phyloP scores from a whole-genome alignment of 2,797 vertebrate species.

The Prunella strophiata region DNA sequence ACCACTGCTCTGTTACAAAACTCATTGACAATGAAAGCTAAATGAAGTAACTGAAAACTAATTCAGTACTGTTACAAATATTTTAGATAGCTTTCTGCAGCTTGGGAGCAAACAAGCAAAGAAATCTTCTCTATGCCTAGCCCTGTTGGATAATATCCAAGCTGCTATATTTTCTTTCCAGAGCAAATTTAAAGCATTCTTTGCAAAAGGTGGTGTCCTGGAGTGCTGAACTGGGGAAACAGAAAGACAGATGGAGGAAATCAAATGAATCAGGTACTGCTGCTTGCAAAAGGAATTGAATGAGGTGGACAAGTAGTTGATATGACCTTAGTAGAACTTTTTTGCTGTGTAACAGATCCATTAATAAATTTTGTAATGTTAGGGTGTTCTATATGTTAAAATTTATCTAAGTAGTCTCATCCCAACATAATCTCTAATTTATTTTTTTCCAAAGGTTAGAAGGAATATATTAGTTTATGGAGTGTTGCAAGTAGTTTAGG shows the following conservation, averaged over 20 bases:
- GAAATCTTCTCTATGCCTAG: not conserved
- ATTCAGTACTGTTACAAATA: constrained; percentile 13
- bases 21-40: constrained; percentile 65
- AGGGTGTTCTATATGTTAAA: not conserved
- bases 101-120: not conserved
- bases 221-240: constrained; percentile 48
- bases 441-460: not conserved
- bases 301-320: constrained; percentile 17
- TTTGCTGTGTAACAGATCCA: not conserved
- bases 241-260: constrained; percentile 70
- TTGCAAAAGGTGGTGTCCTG: constrained; percentile 67
- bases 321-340: not conserved
- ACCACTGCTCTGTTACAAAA: constrained; percentile 59
- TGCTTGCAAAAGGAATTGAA: constrained; percentile 47
- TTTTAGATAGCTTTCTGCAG: constrained; percentile 7
- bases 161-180: constrained; percentile 49
- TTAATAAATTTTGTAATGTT: not conserved
- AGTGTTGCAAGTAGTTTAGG: not conserved
- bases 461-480: not conserved
- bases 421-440: not conserved
- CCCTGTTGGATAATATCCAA: constrained; percentile 16
- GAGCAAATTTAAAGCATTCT: constrained; percentile 60
- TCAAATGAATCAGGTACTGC: constrained; percentile 54
- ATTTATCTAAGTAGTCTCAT: not conserved
- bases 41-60: constrained; percentile 51